phyloP scores from a whole-genome alignment of 1,140 invertebrate species.

The Proales similis region DNA sequence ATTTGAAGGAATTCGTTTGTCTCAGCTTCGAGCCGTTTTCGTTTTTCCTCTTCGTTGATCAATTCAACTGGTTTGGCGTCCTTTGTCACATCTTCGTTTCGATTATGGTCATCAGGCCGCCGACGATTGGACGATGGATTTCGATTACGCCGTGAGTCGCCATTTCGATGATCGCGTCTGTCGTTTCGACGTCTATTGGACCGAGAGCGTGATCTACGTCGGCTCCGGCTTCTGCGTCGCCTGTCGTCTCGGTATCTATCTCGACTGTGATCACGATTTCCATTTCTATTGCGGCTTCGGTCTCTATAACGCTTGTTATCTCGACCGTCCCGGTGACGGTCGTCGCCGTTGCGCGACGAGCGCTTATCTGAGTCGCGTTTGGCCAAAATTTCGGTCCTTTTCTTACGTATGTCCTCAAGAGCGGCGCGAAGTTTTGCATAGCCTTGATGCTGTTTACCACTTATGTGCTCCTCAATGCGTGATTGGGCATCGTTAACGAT shows the following conservation, averaged over 20 bases:
- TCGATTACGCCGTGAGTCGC: constrained; percentile 38
- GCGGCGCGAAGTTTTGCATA: constrained; percentile 63
- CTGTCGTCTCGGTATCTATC: constrained; percentile 1
- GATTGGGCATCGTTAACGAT: constrained; percentile 95
- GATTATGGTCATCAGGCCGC: constrained; percentile 40
- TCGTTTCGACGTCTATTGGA: background rate
- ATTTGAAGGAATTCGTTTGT: constrained; percentile 41
- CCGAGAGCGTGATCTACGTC: background rate
- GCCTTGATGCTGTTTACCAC: constrained; percentile 94
- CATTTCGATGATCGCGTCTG: constrained; percentile 37
- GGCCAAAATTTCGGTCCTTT: constrained; percentile 38
- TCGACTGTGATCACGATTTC: background rate
- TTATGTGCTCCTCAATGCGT: constrained; percentile 90
- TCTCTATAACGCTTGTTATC: constrained; percentile 37
- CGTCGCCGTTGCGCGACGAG: constrained; percentile 40
- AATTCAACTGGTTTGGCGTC: constrained; percentile 44
- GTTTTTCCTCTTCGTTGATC: constrained; percentile 44
- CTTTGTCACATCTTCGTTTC: constrained; percentile 42
- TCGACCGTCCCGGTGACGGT: constrained; percentile 21
- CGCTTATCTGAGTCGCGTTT: constrained; percentile 38
- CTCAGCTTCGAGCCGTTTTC: constrained; percentile 39
- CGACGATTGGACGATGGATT: constrained; percentile 14
- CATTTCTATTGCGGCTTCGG: constrained; percentile 3
- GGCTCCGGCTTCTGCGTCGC: background rate
- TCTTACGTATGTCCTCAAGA: constrained; percentile 37